Conservation (phyloP, 2,888 invertebrate species). For the Caradrina kadenii region DNA sequence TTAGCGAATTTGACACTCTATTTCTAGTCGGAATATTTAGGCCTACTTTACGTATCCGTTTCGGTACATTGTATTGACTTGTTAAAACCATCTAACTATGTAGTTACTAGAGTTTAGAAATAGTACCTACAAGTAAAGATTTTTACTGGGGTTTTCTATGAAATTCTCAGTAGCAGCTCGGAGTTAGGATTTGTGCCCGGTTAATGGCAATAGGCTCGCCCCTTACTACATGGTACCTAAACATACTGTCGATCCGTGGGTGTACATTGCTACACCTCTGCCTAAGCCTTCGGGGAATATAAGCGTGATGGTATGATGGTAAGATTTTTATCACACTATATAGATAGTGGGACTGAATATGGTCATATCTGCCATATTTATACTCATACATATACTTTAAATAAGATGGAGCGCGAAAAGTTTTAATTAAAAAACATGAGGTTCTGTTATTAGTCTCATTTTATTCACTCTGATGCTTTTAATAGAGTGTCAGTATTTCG, state of each 20-base stretch:
- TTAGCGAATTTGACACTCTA: slow-evolving; percentile 15
- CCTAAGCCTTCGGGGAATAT: too few species aligned
- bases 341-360: not conserved
- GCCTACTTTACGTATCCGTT: not conserved
- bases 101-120: not conserved
- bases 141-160: too few species aligned
- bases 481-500: slow-evolving; percentile 40
- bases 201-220: too few species aligned
- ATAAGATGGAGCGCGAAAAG: not conserved
- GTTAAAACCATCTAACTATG: not conserved
- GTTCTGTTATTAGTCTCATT: slow-evolving; percentile 4
- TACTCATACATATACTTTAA: not conserved
- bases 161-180: too few species aligned
- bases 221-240: too few species aligned
- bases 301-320: too few species aligned
- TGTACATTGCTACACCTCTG: too few species aligned
- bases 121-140: too few species aligned
- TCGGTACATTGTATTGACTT: not conserved
- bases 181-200: too few species aligned
- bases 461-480: slow-evolving; percentile 10
- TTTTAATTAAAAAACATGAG: not conserved
- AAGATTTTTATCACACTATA: not conserved
- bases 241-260: too few species aligned
- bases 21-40: not conserved
- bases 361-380: too few species aligned